phyloP scores from a whole-genome alignment of 1,140 invertebrate genomes.

The Polyergus mexicanus region DNA sequence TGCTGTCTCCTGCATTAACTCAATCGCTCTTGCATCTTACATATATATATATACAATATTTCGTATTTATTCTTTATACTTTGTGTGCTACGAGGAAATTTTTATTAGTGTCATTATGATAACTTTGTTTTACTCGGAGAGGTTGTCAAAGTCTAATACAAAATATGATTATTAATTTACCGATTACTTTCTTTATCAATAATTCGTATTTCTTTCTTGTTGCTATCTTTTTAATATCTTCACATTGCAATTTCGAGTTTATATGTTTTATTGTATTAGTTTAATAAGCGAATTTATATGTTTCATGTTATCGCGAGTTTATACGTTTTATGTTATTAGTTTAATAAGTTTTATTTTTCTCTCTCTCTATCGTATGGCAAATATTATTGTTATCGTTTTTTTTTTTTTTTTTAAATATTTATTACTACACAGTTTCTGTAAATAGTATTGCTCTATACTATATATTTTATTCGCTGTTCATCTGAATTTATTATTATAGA shows the following conservation, averaged over 20 bases:
- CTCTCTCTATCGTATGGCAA: too few species aligned
- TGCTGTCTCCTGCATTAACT: slow-evolving; percentile 21
- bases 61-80: not conserved
- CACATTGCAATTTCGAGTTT: not conserved
- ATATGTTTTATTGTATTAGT: too few species aligned
- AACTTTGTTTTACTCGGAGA: not conserved
- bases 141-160: not conserved
- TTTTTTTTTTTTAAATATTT: not conserved
- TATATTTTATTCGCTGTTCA: not conserved
- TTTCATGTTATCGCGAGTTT: not conserved
- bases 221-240: not conserved
- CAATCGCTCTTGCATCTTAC: not conserved
- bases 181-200: not conserved
- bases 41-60: not conserved
- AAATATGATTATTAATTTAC: not conserved
- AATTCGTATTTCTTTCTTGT: not conserved
- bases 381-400: not conserved
- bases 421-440: not conserved
- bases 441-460: not conserved
- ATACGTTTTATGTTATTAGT: too few species aligned
- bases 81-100: not conserved
- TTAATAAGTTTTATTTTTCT: not conserved
- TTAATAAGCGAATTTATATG: not conserved
- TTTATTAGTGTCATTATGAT: not conserved
- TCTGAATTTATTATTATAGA: too few species aligned